phyloP scores from a whole-genome alignment of 1,140 invertebrate species.

The Ostrea denselamellosa region DNA sequence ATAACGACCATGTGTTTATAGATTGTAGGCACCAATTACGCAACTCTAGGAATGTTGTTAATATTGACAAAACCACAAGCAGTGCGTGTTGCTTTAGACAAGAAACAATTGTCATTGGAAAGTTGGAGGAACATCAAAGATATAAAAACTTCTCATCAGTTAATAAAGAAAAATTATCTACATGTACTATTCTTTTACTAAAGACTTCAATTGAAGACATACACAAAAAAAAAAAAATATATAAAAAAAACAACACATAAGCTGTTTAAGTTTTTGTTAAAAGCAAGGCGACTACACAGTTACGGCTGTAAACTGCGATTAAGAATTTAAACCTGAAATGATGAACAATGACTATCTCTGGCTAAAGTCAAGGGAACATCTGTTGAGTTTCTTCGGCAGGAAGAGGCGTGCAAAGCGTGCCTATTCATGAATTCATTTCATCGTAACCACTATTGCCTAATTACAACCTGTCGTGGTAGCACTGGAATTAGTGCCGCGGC shows the following conservation, averaged over 20 bases:
- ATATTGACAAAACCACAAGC: background rate
- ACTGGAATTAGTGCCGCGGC: background rate
- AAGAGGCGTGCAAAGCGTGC: background rate
- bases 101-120: background rate
- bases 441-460: slow-evolving; percentile 12
- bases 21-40: background rate
- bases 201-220: background rate
- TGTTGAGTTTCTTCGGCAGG: background rate
- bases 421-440: background rate
- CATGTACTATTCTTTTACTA: background rate
- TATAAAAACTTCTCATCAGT: background rate
- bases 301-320: background rate
- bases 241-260: background rate
- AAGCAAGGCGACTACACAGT: background rate
- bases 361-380: background rate
- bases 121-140: background rate
- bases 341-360: background rate
- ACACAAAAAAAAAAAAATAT: too few species aligned
- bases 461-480: background rate
- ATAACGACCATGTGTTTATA: background rate
- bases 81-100: background rate
- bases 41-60: background rate
- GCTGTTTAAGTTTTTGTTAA: background rate
- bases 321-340: background rate
- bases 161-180: background rate